phyloP scores from a whole-genome alignment of 1,140 invertebrate genomes.

The Procambarus virginalis region DNA sequence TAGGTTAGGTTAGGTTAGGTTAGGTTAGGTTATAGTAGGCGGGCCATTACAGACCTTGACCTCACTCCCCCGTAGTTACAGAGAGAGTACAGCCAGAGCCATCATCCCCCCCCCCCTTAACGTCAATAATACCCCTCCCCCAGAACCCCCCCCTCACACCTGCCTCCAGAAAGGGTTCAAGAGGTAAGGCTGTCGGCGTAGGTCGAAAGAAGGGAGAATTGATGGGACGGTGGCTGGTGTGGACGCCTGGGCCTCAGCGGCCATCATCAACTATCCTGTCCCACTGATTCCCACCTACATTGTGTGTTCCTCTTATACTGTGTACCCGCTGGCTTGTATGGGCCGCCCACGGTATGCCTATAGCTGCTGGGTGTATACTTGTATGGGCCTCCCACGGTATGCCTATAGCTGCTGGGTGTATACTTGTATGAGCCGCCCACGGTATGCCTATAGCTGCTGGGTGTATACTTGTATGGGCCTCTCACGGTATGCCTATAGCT shows the following conservation, averaged over 20 bases:
- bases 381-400: no score
- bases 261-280: constrained; percentile 47
- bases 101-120: neutral
- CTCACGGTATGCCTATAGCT: no score
- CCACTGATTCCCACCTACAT: constrained; percentile 35
- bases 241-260: constrained; percentile 10
- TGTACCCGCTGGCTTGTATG: constrained; percentile 26
- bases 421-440: no score
- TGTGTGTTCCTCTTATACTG: constrained; percentile 40
- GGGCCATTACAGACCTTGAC: no score
- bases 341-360: neutral
- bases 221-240: constrained; percentile 32
- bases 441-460: no score
- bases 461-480: no score
- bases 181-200: constrained; percentile 10
- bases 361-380: no score
- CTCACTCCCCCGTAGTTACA: no score
- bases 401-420: no score
- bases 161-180: neutral
- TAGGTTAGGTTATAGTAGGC: no score
- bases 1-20: no score
- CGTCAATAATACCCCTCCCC: neutral
- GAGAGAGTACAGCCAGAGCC: no score
- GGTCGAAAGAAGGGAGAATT: constrained; percentile 27
- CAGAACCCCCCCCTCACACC: constrained; percentile 5